Evolutionary conservation across 1,140 invertebrate genomes (phyloP).

Genomic region (Drosophila takahashii): DNA sequence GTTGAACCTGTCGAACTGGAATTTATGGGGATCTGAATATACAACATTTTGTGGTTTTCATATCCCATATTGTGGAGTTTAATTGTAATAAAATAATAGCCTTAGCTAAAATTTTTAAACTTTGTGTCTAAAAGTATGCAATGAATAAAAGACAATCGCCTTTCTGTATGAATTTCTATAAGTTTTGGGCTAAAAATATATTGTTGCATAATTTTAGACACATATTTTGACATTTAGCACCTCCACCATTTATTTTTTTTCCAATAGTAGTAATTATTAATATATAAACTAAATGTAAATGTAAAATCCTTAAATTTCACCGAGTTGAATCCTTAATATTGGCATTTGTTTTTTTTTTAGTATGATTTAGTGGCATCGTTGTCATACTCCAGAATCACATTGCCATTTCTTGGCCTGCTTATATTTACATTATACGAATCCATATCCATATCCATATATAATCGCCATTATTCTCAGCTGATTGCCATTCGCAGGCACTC

Average conservation of each 20-base stretch:
- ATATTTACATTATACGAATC: constrained; percentile 17
- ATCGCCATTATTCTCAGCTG: constrained; percentile 56
- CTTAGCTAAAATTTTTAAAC: too few relatives aligned
- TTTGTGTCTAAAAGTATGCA: too few relatives aligned
- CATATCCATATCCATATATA: constrained; percentile 27
- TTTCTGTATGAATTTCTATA: too few relatives aligned
- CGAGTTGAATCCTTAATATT: not conserved
- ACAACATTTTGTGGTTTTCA: not conserved
- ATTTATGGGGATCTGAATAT: not conserved
- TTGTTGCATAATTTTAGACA: too few relatives aligned
- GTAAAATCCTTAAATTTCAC: too few relatives aligned
- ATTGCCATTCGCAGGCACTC: constrained; percentile 58
- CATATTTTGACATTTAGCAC: too few relatives aligned
- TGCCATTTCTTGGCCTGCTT: constrained; percentile 6
- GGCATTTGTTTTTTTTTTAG: not conserved
- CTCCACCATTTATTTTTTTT: too few relatives aligned
- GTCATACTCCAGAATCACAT: constrained; percentile 6
- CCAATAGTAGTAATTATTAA: too few relatives aligned
- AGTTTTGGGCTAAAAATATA: too few relatives aligned
- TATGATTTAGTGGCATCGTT: not conserved
- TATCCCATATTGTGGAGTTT: not conserved
- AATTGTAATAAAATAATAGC: not conserved
- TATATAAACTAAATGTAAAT: too few relatives aligned
- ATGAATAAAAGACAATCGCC: too few relatives aligned
- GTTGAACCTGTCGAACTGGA: not conserved